phyloP scores from a whole-genome alignment of 2,113 vertebrate genomes.

The Rhabdomys dilectus region DNA sequence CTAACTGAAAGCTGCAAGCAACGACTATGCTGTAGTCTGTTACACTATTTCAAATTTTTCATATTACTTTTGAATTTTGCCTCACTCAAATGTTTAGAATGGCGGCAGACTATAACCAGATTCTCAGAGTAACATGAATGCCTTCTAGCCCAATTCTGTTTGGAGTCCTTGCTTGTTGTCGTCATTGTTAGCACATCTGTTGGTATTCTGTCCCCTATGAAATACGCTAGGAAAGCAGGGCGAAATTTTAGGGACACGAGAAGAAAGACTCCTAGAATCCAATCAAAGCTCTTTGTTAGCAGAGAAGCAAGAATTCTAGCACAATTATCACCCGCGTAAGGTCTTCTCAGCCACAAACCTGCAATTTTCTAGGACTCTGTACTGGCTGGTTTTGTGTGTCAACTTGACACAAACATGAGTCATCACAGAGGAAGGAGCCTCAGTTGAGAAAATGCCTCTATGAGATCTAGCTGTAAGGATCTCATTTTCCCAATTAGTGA shows the following conservation, averaged over 20 bases:
- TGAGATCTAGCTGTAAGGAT: neutral
- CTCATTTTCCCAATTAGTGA: neutral
- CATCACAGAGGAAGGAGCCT: neutral
- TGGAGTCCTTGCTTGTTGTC: neutral
- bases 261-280: neutral
- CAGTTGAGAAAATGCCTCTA: neutral
- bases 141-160: neutral
- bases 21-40: neutral
- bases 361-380: neutral
- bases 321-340: neutral
- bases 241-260: neutral
- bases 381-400: neutral
- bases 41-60: neutral
- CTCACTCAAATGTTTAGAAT: neutral
- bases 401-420: neutral
- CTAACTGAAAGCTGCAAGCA: neutral
- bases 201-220: neutral
- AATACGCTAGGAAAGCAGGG: neutral
- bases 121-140: neutral
- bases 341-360: neutral
- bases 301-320: neutral
- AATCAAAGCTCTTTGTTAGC: neutral
- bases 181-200: neutral
- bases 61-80: neutral
- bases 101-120: too few species aligned